A percentile compares a stretch with the other conserved stretches of the same genome.
phyloP scores from a whole-genome alignment of 2,797 vertebrate genomes.

The Arctocebus calabarensis region DNA sequence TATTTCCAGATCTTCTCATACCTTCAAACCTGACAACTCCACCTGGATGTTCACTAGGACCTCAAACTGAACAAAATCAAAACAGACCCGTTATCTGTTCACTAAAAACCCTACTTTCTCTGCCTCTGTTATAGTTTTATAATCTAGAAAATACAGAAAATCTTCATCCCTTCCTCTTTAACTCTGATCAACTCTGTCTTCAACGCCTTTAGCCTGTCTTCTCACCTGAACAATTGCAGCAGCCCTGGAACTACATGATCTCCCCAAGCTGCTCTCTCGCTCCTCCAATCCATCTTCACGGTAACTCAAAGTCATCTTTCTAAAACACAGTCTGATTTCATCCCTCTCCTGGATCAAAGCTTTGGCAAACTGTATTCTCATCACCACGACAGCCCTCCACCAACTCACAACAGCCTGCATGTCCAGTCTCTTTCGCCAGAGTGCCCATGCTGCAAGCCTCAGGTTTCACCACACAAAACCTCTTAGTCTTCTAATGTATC shows the following conservation, averaged over 20 bases:
- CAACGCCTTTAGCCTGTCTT: not conserved
- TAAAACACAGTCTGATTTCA: not conserved
- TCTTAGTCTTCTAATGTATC: not conserved
- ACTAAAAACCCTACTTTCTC: not conserved
- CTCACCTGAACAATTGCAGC: not conserved
- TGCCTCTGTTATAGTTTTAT: not conserved
- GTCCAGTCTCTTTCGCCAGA: not conserved
- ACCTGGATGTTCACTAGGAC: not conserved
- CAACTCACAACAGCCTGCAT: not conserved
- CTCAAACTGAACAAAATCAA: not conserved
- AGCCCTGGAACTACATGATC: not conserved
- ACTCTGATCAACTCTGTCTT: not conserved
- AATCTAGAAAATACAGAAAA: not conserved
- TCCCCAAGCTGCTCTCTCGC: not conserved
- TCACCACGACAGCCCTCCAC: not conserved
- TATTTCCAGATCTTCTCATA: not conserved
- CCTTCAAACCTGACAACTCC: not conserved
- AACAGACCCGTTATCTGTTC: not conserved
- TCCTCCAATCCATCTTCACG: not conserved
- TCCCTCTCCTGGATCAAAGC: not conserved
- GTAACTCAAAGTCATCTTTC: not conserved
- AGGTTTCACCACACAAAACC: not conserved
- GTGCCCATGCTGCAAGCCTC: not conserved
- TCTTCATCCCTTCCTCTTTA: not conserved
- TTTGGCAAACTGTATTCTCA: not conserved